Base-by-base conservation (phyloP, 2,888 invertebrate genomes). In the Bombylius major region DNA sequence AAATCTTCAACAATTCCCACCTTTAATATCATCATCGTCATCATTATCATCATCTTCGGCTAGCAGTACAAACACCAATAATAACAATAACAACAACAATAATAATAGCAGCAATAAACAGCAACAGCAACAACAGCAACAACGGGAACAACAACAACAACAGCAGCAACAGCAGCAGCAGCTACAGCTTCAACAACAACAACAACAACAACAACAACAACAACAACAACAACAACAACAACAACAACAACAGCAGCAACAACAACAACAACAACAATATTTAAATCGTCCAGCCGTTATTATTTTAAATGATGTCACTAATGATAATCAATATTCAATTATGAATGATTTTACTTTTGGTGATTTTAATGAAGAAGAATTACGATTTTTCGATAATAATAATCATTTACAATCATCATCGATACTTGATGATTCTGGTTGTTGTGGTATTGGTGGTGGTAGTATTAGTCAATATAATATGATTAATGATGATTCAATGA, bases 331-430 rank as follows among this genome's bases (percentile, higher is more conserved):
- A 55, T 73, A 75, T 63, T 77, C 77, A 62, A 78, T 78, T 61
- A 80, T 84, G 72, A 79, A 80, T 67, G 84, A 83, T 65, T 80
- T 89, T 57, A 88, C 87, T 45, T 91, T 91, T 60, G 74, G 75
- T 7, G 74, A 74, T 58, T 74, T 73, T 47, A 72, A 74, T 59
- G 73, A 73, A 62, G 73, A 73, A 39, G 73, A 74, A 57, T 58
- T 74, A 39, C 69, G 69, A 57, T 63, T 73, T 36, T 72, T 58
- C 46, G 60, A 59, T 31, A 54, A 55, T 46, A 51, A 55, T 23
- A 46, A 49, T 31, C 48, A 57, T 44, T 46, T 56, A 14, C 55
- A 39, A 33, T 23, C 39, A 39, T 11, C 39, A 39, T 11, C 39
- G 39, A 39, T 4, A 39, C 34, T 55, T 4, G 56, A 56, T 39